Conservation (phyloP, 2,888 invertebrate species). For the Conomelus anceps region DNA sequence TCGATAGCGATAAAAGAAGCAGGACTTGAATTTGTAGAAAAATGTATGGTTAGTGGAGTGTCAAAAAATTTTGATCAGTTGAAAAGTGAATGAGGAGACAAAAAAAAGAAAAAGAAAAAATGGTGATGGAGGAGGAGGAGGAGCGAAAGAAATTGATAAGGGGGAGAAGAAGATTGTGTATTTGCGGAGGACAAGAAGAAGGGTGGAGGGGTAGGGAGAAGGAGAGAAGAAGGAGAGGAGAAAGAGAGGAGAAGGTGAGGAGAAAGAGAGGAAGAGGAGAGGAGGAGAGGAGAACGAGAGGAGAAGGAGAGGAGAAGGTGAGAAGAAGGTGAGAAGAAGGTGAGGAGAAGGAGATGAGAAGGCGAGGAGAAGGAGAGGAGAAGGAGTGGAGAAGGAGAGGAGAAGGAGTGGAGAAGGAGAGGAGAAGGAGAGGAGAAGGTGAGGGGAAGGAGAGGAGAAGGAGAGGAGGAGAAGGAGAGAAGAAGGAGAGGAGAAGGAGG, state of each 20-base stretch:
- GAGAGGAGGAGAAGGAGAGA: background rate
- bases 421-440: background rate
- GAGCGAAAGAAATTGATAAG: no score
- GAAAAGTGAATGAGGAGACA: no score
- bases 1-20: no score
- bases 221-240: background rate
- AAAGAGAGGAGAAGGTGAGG: background rate
- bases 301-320: no score
- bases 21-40: no score
- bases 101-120: no score
- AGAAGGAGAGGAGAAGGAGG: background rate
- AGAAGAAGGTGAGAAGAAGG: background rate
- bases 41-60: no score
- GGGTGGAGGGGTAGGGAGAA: background rate
- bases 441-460: background rate
- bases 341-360: background rate
- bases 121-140: no score
- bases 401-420: background rate
- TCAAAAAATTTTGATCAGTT: no score
- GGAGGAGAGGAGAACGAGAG: background rate
- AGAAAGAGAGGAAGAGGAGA: background rate
- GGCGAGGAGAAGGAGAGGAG: background rate
- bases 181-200: background rate
- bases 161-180: no score
- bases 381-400: background rate